phyloP scores from a whole-genome alignment of 1,140 invertebrate species.

The Nautilus pompilius region DNA sequence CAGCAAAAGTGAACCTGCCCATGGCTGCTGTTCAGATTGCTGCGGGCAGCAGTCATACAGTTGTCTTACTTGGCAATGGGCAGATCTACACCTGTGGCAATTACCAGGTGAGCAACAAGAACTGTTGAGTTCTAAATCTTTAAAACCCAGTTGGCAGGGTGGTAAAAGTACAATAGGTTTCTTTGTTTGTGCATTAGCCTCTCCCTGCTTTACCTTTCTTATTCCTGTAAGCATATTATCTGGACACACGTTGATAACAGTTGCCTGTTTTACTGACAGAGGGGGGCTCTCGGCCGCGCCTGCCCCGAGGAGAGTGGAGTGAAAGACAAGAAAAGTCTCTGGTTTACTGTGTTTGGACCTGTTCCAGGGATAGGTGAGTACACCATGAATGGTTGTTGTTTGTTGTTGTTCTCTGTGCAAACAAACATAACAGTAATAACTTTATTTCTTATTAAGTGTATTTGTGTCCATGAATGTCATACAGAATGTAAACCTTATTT shows the following conservation, averaged over 20 bases:
- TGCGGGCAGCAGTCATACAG: conserved; percentile 93
- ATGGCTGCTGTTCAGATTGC: conserved; percentile 71
- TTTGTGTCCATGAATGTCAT: not conserved
- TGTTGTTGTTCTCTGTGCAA: no score
- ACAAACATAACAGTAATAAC: no score
- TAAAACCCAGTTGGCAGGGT: not conserved
- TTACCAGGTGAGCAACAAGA: conserved; percentile 72
- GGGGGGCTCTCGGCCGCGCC: conserved; percentile 81
- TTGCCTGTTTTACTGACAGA: conserved; percentile 59
- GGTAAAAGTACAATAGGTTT: no score
- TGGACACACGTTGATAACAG: no score
- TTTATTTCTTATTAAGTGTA: no score
- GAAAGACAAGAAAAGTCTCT: conserved; percentile 57
- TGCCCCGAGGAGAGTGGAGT: conserved; percentile 49
- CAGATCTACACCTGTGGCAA: conserved; percentile 92
- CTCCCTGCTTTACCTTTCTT: no score
- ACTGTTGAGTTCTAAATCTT: not conserved
- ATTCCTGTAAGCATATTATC: no score
- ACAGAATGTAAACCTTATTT: not conserved
- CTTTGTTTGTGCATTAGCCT: no score
- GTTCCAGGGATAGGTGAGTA: conserved; percentile 67
- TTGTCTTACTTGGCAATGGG: conserved; percentile 82
- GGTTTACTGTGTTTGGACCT: conserved; percentile 78
- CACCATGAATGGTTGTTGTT: not conserved
- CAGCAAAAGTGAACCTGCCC: conserved; percentile 68